Evolutionary conservation across 2,113 vertebrate species (phyloP).

Genomic region (Zingel zingel): DNA sequence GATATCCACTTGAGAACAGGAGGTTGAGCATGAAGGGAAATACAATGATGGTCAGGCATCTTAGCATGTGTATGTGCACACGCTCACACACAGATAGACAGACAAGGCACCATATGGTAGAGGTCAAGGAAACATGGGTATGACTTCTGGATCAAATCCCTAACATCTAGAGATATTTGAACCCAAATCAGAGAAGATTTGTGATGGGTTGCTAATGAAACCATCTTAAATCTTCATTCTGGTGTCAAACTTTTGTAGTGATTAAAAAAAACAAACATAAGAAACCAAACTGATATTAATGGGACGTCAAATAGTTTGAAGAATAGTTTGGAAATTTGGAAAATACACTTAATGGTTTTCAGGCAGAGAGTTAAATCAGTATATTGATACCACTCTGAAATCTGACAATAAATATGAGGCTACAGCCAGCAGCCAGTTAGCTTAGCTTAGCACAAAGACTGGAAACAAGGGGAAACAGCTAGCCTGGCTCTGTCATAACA

Average conservation of each 20-base stretch:
- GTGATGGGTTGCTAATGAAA: conserved; percentile 12
- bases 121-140: conserved; percentile 47
- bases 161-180: conserved; percentile 43
- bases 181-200: conserved; percentile 36
- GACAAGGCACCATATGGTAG: conserved; percentile 61
- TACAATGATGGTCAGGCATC: conserved; percentile 60
- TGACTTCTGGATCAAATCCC: conserved; percentile 52
- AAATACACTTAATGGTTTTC: background rate
- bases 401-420: too few species aligned
- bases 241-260: conserved; percentile 3
- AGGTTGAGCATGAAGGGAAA: conserved; percentile 70
- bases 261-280: conserved; percentile 1
- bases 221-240: conserved; percentile 11
- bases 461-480: background rate
- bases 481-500: background rate
- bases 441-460: background rate
- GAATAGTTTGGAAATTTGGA: background rate
- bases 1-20: conserved; percentile 77
- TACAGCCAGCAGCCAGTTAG: background rate
- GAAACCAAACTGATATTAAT: background rate
- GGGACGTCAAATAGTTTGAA: background rate
- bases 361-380: too few species aligned
- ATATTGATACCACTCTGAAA: too few species aligned
- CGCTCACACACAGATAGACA: conserved; percentile 32
- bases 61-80: conserved; percentile 43